Evolutionary conservation across 1,140 invertebrate genomes (phyloP).

Genomic region (Drosophila equinoxialis): DNA sequence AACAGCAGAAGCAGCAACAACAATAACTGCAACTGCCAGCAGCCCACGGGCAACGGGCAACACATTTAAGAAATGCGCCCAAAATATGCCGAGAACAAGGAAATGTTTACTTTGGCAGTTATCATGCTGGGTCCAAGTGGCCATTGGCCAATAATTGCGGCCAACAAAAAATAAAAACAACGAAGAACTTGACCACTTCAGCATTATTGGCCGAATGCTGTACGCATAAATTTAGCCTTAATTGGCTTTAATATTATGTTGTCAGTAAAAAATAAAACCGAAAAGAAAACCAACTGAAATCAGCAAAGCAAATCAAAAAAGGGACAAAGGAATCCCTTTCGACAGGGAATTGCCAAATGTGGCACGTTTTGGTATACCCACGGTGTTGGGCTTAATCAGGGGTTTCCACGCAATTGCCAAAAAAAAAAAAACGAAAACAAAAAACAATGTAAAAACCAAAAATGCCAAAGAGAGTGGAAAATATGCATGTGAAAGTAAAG

Average conservation of each 20-base stretch:
- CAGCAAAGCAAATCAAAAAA: slow-evolving; percentile 77
- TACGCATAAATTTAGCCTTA: slow-evolving; percentile 79
- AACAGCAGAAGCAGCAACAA: slow-evolving; percentile 29
- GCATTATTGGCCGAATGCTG: slow-evolving; percentile 63
- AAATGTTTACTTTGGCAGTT: slow-evolving; percentile 79
- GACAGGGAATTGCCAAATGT: slow-evolving; percentile 61
- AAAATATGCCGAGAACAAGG: slow-evolving; percentile 75
- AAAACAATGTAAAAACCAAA: slow-evolving; percentile 26
- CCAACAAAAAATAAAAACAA: slow-evolving; percentile 35
- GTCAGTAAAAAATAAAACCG: slow-evolving; percentile 50
- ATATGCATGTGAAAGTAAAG: slow-evolving; percentile 73
- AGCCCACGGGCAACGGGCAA: slow-evolving; percentile 25
- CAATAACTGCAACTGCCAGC: slow-evolving; percentile 13
- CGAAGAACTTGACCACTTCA: slow-evolving; percentile 21
- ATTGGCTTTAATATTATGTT: slow-evolving; percentile 81
- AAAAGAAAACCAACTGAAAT: slow-evolving; percentile 51
- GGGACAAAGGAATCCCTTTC: slow-evolving; percentile 50
- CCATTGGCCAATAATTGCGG: slow-evolving; percentile 64
- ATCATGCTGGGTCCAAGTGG: slow-evolving; percentile 59
- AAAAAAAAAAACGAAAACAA: slow-evolving; percentile 11
- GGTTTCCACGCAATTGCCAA: slow-evolving; percentile 69
- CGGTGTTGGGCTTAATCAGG: slow-evolving; percentile 77
- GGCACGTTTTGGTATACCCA: slow-evolving; percentile 69
- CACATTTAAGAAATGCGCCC: slow-evolving; percentile 70
- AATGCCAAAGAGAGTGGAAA: slow-evolving; percentile 28